Evolutionary conservation across 2,113 vertebrate genomes (phyloP), one percentile per base, ranked within the genome.

Genomic region (Rousettus leschenaultii): DNA sequence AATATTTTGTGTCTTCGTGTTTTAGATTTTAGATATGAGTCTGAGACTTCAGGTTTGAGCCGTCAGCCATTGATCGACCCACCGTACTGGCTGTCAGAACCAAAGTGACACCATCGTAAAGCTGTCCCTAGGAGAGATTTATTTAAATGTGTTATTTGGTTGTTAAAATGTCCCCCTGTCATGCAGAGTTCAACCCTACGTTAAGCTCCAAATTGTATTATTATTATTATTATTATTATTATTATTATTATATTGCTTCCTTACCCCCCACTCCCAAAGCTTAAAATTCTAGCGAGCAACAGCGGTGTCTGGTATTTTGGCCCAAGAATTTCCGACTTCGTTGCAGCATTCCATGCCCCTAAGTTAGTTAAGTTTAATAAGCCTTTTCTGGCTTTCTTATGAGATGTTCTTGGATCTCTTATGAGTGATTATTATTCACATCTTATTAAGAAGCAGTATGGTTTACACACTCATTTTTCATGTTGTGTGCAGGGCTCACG

Each of bases 331-430:
- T 51, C 93, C 48, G 19, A 79, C 7, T 94, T 93, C 53, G 68
- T 51, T 26, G 84, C 6, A 77, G 43, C 85, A 96, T 97, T 87
- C 26, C 73, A 66, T 91, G 68, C 14, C 90, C 26, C 89, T 93
- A 83, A 3, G 1, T 96, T 91, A 91, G 75, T 98, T 93, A 95
- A 94, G 43, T 94, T 96, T 95, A 95, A 84, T 82, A 92, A 97
- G 83, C 33, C 92, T 95, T 97, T 78, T 94, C 88, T 96, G 95
- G 30, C 87, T 97, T 97, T 95, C 87, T 97, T 86, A 95, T 57
- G 86, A 73, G 82, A 86, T 68, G 93, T 98, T 95, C 94, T 85
- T 66, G 95, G 33, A 85, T 97, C 73, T 89, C 51, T 18, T 96
- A 66, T 45, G 97, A 66, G 89, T 96, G 94, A 93, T 96, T 93